Evolutionary conservation across 2,113 vertebrate genomes (phyloP), one percentile per base, ranked within the genome.

Genomic region (Pterocles burchelli): DNA sequence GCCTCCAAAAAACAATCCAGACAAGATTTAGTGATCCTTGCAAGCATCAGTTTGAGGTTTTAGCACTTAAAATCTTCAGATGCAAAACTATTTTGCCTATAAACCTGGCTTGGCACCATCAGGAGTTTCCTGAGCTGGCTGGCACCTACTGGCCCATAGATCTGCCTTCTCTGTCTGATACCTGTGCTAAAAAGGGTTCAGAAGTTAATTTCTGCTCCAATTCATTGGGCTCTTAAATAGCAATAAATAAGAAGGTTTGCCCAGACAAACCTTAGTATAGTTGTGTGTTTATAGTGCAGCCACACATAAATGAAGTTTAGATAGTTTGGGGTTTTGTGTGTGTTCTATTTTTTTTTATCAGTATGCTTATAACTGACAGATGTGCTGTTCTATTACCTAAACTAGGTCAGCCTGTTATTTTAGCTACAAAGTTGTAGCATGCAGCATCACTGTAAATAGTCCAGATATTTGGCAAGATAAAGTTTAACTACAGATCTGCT

Each of bases 321-420:
- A 4, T 33, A 46, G n/a, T 57, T 10, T 25, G n/a, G 29, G 43
- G 2, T 0, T 7, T 74, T 77, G 17, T 63, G 20, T 45, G 13
- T 29, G 7, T 67, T 77, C 65, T 63, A 0, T 38, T 72, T 93
- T 65, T 1, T 86, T 93, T 76, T 59, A 33, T 62, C 75, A 62
- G 31, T 73, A 8, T 91, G 58, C 58, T 88, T 48, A 14, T 52
- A 55, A 29, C 46, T 43, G 85, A 24, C 33, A 71, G 71, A 74
- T 52, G 57, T 85, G 86, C 91, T 92, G 83, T 1, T 95, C 86
- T 90, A 10, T 81, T 85, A 38, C 34, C 84, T 89, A 77, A 96
- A 96, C 70, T 95, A 75, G 96, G 95, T 97, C 96, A 95, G 89
- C 19, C 11, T 21, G 0, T 93, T 94, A 67, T 95, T 94, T 73